Evolutionary conservation across 2,888 invertebrate species (phyloP).

Genomic region (Amblyjoppa proteus): DNA sequence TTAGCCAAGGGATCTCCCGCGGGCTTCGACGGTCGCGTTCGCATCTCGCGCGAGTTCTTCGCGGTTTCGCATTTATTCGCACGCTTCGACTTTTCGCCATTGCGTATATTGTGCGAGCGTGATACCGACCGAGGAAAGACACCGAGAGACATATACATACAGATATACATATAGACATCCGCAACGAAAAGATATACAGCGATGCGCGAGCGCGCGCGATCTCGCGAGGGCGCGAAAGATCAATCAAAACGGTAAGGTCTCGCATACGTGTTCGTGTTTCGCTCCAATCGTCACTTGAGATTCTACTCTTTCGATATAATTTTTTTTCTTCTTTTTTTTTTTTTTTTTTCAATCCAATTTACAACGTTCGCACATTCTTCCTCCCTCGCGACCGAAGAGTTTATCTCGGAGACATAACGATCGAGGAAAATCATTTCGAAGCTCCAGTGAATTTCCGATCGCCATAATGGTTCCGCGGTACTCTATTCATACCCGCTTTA

Average conservation of each 20-base stretch:
- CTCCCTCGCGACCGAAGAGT: neutral
- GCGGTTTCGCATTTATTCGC: conserved; percentile 57
- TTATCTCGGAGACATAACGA: too few species aligned
- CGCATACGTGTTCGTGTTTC: conserved; percentile 36
- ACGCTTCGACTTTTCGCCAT: conserved; percentile 31
- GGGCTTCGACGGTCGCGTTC: neutral
- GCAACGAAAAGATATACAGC: neutral
- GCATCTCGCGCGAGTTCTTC: neutral
- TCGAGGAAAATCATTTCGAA: neutral
- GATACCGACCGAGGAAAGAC: neutral
- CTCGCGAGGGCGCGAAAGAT: conserved; percentile 32
- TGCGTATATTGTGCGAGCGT: conserved; percentile 10
- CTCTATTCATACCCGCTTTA: neutral
- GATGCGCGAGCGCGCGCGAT: neutral
- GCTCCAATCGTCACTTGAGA: conserved; percentile 27
- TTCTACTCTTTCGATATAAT: conserved; percentile 12
- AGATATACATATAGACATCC: neutral
- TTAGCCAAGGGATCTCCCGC: neutral
- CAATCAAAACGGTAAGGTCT: conserved; percentile 43
- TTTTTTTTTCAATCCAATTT: conserved; percentile 11
- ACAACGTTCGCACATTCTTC: conserved; percentile 2
- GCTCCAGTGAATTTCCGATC: neutral
- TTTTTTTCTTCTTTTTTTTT: neutral
- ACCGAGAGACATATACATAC: too few species aligned
- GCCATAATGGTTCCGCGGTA: too few species aligned